phyloP scores from a whole-genome alignment of 2,797 vertebrate genomes.

The Falco berigora region DNA sequence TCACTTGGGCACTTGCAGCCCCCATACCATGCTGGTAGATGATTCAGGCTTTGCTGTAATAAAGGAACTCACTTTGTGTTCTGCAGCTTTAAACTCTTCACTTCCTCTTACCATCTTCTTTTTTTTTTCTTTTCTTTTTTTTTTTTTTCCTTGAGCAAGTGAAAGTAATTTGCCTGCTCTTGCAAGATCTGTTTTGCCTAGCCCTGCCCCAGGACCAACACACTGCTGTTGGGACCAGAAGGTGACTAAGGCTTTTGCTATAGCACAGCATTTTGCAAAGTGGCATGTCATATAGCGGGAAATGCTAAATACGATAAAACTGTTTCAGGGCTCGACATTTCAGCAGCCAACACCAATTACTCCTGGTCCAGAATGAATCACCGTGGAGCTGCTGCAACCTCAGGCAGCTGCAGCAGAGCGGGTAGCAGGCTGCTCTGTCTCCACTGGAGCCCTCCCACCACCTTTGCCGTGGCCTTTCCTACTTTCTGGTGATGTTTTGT shows the following conservation, averaged over 20 bases:
- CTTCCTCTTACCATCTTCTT: not conserved
- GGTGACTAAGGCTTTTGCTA: not conserved
- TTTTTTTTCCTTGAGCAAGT: not conserved
- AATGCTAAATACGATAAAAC: not conserved
- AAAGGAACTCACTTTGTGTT: not conserved
- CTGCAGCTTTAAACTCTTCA: not conserved
- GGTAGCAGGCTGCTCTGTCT: fast-evolving
- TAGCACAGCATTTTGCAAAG: not conserved
- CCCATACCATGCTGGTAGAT: not conserved
- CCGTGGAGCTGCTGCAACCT: not conserved
- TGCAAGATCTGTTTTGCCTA: not conserved
- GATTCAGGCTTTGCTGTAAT: not conserved
- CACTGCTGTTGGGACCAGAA: not conserved
- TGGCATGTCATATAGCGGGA: not conserved
- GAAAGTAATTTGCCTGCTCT: not conserved
- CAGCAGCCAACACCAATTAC: not conserved
- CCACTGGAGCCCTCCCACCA: not conserved
- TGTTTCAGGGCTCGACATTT: not conserved
- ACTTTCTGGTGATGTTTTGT: not conserved
- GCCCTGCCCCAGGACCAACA: not conserved
- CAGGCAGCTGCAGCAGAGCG: not conserved
- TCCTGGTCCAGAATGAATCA: not conserved
- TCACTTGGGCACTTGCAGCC: not conserved
- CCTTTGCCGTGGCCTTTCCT: not conserved
- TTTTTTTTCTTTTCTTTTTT: not conserved